These are phyloP conservation scores for Amphimallon solstitiale DNA, from an alignment of 2,888 invertebrate species.

Conservation along the genomic window DNA sequence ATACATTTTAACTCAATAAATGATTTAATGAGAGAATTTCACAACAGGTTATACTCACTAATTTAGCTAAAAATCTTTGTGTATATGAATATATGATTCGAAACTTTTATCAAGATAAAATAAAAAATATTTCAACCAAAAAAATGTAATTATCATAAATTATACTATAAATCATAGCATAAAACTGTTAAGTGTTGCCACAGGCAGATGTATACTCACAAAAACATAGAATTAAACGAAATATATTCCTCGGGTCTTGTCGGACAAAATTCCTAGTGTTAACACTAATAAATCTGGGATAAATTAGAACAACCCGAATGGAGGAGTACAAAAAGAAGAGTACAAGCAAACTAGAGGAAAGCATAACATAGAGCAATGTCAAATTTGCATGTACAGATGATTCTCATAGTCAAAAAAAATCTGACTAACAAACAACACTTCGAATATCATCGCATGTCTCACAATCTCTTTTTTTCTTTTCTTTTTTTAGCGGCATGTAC, in stretches of 20 bases:
- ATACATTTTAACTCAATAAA: too few species aligned
- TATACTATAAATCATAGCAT: constrained; percentile 24
- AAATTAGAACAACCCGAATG: constrained; percentile 17
- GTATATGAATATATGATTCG: too few species aligned
- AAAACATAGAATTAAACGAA: constrained; percentile 27
- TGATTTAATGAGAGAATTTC: too few species aligned
- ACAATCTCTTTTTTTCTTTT: constrained; percentile 6
- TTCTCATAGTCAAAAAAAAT: constrained; percentile 10
- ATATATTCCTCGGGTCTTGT: constrained; percentile 7
- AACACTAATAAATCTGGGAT: constrained; percentile 24
- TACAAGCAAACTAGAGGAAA: neutral
- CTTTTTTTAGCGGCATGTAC: neutral
- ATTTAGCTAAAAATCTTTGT: too few species aligned
- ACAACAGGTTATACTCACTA: too few species aligned
- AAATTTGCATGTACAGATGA: constrained; percentile 34
- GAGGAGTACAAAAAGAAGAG: neutral
- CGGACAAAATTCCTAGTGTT: constrained; percentile 18
- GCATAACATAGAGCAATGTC: constrained; percentile 20
- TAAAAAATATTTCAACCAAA: neutral
- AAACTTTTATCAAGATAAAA: too few species aligned
- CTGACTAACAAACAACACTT: constrained; percentile 9
- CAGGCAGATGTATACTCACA: constrained; percentile 16
- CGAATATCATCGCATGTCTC: constrained; percentile 22
- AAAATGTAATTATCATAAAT: constrained; percentile 24
- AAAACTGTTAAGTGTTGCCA: constrained; percentile 30